These are phyloP conservation scores for Paramuricea clavata DNA, from an alignment of 92 coral and sea anemone genomes.

Conservation along the genomic window DNA sequence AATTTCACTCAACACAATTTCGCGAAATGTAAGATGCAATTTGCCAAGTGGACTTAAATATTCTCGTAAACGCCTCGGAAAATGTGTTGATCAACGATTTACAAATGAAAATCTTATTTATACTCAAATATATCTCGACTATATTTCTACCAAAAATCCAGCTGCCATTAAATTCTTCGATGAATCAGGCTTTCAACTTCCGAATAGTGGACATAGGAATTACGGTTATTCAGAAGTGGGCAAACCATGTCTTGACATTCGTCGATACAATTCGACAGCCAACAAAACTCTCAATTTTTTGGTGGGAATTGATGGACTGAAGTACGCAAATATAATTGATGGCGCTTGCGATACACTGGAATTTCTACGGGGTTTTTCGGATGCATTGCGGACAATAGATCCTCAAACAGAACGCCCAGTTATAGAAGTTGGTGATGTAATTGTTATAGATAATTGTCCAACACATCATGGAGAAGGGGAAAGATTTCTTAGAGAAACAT, in stretches of 20 bases:
- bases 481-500: slow-evolving; percentile 60
- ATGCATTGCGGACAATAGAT: slow-evolving; percentile 60
- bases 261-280: no score
- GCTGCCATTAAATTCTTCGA: slow-evolving; percentile 61
- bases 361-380: slow-evolving; percentile 53
- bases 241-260: slow-evolving; percentile 58
- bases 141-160: slow-evolving; percentile 56
- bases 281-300: slow-evolving; percentile 62
- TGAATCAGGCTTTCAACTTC: slow-evolving; percentile 65
- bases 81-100: slow-evolving; percentile 60
- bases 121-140: slow-evolving; percentile 63
- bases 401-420: slow-evolving; percentile 52
- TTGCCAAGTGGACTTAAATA: slow-evolving; percentile 56
- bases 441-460: slow-evolving; percentile 67
- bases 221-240: slow-evolving; percentile 68
- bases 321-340: slow-evolving; percentile 53
- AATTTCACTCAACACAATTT: slow-evolving; percentile 50
- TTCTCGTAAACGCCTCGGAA: slow-evolving; percentile 61
- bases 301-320: slow-evolving; percentile 65
- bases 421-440: slow-evolving; percentile 60
- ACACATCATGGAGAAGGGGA: slow-evolving; percentile 71
- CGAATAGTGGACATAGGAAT: slow-evolving; percentile 65
- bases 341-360: slow-evolving; percentile 63
- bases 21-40: slow-evolving; percentile 56
- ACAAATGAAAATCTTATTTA: slow-evolving; percentile 63